phyloP scores from a whole-genome alignment of 2,113 vertebrate genomes.

The Peromyscus leucopus region DNA sequence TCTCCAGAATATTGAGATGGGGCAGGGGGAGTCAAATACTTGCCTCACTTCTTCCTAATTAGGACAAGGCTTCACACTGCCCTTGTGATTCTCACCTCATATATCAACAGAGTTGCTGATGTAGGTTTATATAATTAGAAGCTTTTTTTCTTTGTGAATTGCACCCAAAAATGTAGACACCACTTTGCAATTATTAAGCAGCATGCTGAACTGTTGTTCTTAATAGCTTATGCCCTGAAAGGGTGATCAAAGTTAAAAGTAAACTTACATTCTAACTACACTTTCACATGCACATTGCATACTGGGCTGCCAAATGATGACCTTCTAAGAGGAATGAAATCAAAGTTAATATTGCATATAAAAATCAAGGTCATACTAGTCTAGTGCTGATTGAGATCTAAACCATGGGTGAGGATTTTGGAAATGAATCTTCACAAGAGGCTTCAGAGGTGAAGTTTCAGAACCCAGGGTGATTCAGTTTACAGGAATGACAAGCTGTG shows the following conservation, averaged over 20 bases:
- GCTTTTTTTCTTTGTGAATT: constrained; percentile 64
- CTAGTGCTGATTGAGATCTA: background rate
- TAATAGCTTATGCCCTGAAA: constrained; percentile 57
- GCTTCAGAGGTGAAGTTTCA: constrained; percentile 40
- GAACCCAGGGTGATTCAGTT: constrained; percentile 37
- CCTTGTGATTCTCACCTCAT: constrained; percentile 65
- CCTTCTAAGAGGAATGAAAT: constrained; percentile 58
- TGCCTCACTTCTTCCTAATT: constrained; percentile 60
- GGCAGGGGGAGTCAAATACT: constrained; percentile 20
- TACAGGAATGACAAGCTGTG: constrained; percentile 11
- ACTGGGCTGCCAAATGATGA: constrained; percentile 16
- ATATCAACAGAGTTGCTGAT: constrained; percentile 66
- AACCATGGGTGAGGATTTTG: constrained; percentile 53
- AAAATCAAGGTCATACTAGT: constrained; percentile 53
- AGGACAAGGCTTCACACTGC: constrained; percentile 46
- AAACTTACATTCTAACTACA: constrained; percentile 22
- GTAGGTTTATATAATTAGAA: constrained; percentile 68
- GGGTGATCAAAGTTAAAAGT: constrained; percentile 51
- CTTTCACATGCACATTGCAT: constrained; percentile 38
- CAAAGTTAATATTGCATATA: constrained; percentile 57
- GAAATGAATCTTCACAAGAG: constrained; percentile 21
- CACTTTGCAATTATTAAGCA: constrained; percentile 52
- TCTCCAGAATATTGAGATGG: background rate
- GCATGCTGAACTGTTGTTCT: constrained; percentile 27
- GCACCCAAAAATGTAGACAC: constrained; percentile 33